Evolutionary conservation across 2,113 vertebrate genomes (phyloP), one percentile per base, ranked within the genome.

Genomic region (Nipponia nippon): DNA sequence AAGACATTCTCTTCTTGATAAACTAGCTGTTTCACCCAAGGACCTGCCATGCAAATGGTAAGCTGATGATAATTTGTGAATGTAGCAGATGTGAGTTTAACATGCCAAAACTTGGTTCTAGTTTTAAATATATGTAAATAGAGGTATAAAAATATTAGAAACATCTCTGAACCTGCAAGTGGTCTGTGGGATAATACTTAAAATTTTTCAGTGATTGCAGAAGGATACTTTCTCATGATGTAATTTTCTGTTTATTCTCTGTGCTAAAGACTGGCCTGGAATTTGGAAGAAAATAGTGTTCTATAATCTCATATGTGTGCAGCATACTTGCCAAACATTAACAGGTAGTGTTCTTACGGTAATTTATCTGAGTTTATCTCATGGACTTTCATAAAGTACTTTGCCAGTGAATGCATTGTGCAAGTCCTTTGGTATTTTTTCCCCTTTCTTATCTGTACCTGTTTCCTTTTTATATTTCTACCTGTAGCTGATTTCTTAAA

Each of bases 211-310:
- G 6, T 63, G 50, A 44, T 65, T 81, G 34, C 14, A 62, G 55
- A 38, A 61, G 23, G 21, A 38, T 83, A 30, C 55, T 77, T 95
- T 89, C 34, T 77, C 44, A 32, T 80, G 87, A 47, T 61, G 42
- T 58, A 86, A 87, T 89, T 93, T 97, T 95, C 55, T 97, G 58
- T 56, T 80, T 92, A 32, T 95, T 97, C 56, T 91, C n/a, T 93
- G 67, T 97, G 90, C 62, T 96, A 65, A 77, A 83, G 46, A 77
- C 62, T 97, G 93, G 82, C 61, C 59, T 4, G 47, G 56, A n/a
- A 82, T 69, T 65, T 94, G 49, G 91, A 91, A 96, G 49, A 66
- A 53, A 86, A 85, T 77, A 52, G n/a, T 85, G 18, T 50, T 85
- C 59, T 83, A 6, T 55, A 79, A 17, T 77, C 55, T 69, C 25